Percentiles rank a stretch among this genome's conserved stretches.
These are phyloP conservation scores for Plectropomus leopardus DNA, from an alignment of 2,113 vertebrate species.

Conservation along the genomic window DNA sequence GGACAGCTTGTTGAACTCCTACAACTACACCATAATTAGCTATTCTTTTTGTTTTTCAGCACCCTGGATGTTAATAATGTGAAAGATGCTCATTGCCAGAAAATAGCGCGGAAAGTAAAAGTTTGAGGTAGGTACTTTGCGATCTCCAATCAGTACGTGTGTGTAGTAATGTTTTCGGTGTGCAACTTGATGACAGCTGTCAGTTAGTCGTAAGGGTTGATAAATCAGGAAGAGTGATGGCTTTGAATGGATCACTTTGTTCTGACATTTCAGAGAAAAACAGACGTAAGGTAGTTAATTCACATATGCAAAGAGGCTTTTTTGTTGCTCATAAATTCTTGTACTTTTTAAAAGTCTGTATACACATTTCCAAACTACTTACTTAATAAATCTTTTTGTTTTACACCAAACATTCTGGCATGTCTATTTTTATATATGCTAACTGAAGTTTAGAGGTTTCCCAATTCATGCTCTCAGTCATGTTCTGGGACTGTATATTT, in stretches of 20 bases:
- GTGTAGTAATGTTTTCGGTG: slow-evolving; percentile 21
- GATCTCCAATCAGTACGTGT: slow-evolving; percentile 22
- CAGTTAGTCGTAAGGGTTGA: slow-evolving; percentile 41
- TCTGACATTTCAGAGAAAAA: slow-evolving; percentile 24
- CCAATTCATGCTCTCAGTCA: neutral
- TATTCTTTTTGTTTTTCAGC: neutral
- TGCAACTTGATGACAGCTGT: slow-evolving; percentile 44
- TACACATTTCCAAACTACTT: neutral
- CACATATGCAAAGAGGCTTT: neutral
- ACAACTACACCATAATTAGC: slow-evolving; percentile 1
- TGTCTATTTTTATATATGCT: neutral
- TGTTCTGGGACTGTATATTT: neutral
- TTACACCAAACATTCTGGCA: neutral
- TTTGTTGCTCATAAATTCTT: slow-evolving; percentile 12
- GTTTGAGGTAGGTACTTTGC: neutral
- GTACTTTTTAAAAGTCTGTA: slow-evolving; percentile 10
- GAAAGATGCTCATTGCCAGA: neutral
- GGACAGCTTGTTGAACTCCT: neutral
- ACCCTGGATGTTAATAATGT: neutral
- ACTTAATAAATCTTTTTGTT: neutral
- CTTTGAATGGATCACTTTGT: slow-evolving; percentile 32
- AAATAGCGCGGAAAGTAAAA: neutral
- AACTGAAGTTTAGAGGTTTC: neutral
- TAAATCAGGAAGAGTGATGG: slow-evolving; percentile 31
- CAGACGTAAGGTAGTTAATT: slow-evolving; percentile 9